phyloP scores from a whole-genome alignment of 2,797 vertebrate species.

The Typhlichthys eigenmanni region DNA sequence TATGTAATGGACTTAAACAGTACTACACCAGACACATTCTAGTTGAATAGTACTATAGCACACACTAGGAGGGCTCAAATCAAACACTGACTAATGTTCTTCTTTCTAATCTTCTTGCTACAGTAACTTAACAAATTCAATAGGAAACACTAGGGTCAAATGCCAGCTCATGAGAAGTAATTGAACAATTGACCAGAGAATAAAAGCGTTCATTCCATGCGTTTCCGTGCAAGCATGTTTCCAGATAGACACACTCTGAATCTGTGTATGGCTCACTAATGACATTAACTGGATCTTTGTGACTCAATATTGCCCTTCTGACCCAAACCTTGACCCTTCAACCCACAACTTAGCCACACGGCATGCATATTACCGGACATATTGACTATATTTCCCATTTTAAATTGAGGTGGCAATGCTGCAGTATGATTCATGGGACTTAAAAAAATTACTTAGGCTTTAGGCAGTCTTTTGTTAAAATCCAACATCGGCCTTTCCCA shows the following conservation, averaged over 20 bases:
- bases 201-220: conserved; percentile 64
- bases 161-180: conserved; percentile 53
- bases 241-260: conserved; percentile 57
- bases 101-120: conserved; percentile 33
- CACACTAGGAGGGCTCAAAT: conserved; percentile 6
- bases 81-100: background rate
- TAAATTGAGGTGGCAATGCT: conserved; percentile 28
- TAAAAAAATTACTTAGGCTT: conserved; percentile 24
- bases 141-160: conserved; percentile 62
- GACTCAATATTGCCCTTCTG: conserved; percentile 51
- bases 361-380: background rate
- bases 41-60: background rate
- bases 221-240: conserved; percentile 43
- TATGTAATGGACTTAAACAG: conserved; percentile 38
- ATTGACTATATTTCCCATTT: conserved; percentile 43
- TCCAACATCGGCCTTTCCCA: conserved; percentile 46
- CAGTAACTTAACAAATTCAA: conserved; percentile 52
- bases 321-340: conserved; percentile 57
- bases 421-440: conserved; percentile 36
- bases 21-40: conserved; percentile 6
- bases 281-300: conserved; percentile 60
- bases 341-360: conserved; percentile 22
- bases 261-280: conserved; percentile 56
- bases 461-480: conserved; percentile 32
- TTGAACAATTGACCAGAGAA: conserved; percentile 69